A percentile compares a stretch with the other conserved stretches of the same genome.
These are phyloP conservation scores for Momotus momota DNA, from an alignment of 2,797 vertebrate species.

Conservation along the genomic window DNA sequence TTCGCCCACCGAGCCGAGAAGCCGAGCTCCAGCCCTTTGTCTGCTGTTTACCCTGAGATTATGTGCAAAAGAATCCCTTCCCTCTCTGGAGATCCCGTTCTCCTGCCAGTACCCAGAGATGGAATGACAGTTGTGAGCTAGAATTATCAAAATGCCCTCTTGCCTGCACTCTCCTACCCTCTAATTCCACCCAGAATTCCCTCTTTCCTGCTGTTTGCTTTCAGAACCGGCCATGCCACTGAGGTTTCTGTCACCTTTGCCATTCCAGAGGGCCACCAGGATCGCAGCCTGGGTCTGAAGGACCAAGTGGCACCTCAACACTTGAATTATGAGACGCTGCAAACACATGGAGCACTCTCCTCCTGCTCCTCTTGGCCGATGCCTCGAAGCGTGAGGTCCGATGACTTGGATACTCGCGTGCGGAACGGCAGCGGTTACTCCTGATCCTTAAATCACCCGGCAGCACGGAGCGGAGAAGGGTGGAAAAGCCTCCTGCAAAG, in stretches of 20 bases:
- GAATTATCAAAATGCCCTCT: not conserved
- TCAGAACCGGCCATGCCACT: rapidly evolving
- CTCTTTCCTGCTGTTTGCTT: not conserved
- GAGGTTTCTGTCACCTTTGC: not conserved
- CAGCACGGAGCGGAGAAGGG: not conserved
- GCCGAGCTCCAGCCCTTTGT: not conserved
- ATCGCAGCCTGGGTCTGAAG: not conserved
- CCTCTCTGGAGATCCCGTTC: not conserved
- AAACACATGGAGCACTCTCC: not conserved
- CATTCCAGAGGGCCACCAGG: not conserved
- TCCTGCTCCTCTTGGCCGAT: not conserved
- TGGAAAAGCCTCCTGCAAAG: not conserved
- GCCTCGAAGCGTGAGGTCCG: not conserved
- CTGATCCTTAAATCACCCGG: not conserved
- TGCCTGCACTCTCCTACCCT: not conserved
- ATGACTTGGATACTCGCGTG: not conserved
- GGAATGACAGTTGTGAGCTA: not conserved
- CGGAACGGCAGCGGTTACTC: not conserved
- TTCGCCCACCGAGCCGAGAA: not conserved
- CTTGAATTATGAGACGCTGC: not conserved
- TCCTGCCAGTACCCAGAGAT: not conserved
- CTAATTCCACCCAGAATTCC: not conserved
- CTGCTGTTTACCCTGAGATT: not conserved
- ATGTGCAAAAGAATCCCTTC: not conserved
- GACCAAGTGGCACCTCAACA: not conserved